phyloP scores from a whole-genome alignment of 1,140 invertebrate genomes.

The silkworm (Bombyx mori) region ASM3026992v2 NC_085109.1:8994001-8994500 shows the following conservation, averaged over 20 bases:
- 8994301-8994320: slow-evolving; percentile 65
- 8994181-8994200: slow-evolving; percentile 69
- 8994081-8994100: slow-evolving; percentile 60
- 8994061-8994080: slow-evolving; percentile 60
- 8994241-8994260: slow-evolving; percentile 35
- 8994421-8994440: no score
- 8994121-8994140: slow-evolving; percentile 53
- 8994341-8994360: slow-evolving; percentile 67
- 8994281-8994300: slow-evolving; percentile 66
- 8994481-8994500: background rate
- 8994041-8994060: slow-evolving; percentile 51
- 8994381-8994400: background rate
- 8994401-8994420: background rate
- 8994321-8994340: slow-evolving; percentile 60
- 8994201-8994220: slow-evolving; percentile 58
- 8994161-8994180: slow-evolving; percentile 63
- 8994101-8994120: slow-evolving; percentile 59
- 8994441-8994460: no score
- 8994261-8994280: slow-evolving; percentile 41
- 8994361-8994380: slow-evolving; percentile 36
- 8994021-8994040: slow-evolving; percentile 47
- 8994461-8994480: background rate
- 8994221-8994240: slow-evolving; percentile 45
- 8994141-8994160: slow-evolving; percentile 70
- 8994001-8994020: slow-evolving; percentile 25